Evolutionary conservation across 2,797 vertebrate species (phyloP), one percentile per base, ranked within the genome.

Genomic region (Morelia viridis): DNA sequence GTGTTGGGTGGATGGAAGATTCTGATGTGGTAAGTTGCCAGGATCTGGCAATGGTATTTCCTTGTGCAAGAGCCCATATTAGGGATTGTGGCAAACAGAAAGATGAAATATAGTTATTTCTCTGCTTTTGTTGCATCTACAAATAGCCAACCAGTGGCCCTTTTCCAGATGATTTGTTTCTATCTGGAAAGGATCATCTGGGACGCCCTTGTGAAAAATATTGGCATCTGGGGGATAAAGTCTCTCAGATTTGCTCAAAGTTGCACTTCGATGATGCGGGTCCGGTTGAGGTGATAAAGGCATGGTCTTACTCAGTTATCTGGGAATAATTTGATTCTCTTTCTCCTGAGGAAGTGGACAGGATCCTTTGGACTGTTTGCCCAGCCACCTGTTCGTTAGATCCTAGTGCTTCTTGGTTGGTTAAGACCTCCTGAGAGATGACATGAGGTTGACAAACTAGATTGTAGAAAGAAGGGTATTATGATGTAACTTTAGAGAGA

Each of bases 1-100:
- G 99, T 0, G 98, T 99, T 68, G 99, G 98, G 96, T 99, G 99
- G 99, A 99, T 99, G 99, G 99, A 99, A 94, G 99, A 99, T 95
- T 99, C 99, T 0, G 99, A 99, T 22, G 91, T 94, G 97, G 99
- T 99, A 95, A 96, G 96, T 92, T 89, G 35, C 10, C 28, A 11
- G 11, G 28, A 31, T 46, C 41, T 46, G 41, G 41, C 41, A 41
- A 3, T 41, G 41, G 41, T 80, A 80, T 80, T 80, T 80, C 9
- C 41, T 80, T 80, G 41, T 46, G 22, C 41, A 80, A 80, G 35
- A 41, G 41, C 41, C 71, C 19, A 24, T 80, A 24, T 80, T 46
- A 12, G 41, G 71, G 35, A 80, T 80, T 80, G 3, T 80, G 35
- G 35, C 71, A 24, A 61, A 61, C 19, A 61, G 60, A 61, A 61